These are phyloP conservation scores for Cephus cinctus DNA, from an alignment of 1,140 invertebrate genomes.

Conservation along the genomic window DNA sequence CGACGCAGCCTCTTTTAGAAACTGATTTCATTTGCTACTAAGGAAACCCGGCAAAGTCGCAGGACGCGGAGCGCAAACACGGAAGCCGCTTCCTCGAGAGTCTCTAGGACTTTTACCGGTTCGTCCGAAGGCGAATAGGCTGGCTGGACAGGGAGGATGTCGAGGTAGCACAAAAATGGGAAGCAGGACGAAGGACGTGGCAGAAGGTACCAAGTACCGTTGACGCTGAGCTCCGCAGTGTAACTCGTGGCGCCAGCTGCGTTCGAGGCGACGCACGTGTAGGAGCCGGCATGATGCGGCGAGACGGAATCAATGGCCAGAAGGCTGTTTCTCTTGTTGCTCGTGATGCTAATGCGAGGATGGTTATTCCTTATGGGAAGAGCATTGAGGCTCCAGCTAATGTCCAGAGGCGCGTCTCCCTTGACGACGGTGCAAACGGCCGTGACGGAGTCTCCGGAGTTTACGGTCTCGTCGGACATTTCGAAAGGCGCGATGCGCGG, in stretches of 20 bases:
- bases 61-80: conserved; percentile 55
- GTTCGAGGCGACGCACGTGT: conserved; percentile 77
- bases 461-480: conserved; percentile 62
- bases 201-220: conserved; percentile 60
- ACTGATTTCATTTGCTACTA: not conserved
- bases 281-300: conserved; percentile 70
- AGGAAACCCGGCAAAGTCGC: not conserved
- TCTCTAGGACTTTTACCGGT: conserved; percentile 60
- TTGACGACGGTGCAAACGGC: conserved; percentile 67
- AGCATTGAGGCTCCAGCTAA: conserved; percentile 68
- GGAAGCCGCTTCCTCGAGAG: conserved; percentile 58
- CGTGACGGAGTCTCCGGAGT: conserved; percentile 64
- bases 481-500: conserved; percentile 58
- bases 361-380: conserved; percentile 47
- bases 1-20: conserved; percentile 3
- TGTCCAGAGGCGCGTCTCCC: conserved; percentile 69
- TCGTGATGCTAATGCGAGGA: conserved; percentile 48
- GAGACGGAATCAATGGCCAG: conserved; percentile 67
- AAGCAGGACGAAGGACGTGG: conserved; percentile 54
- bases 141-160: too few species aligned
- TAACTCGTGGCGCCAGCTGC: conserved; percentile 65
- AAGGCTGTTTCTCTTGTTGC: conserved; percentile 50
- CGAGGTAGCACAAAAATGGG: too few species aligned
- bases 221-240: conserved; percentile 68
- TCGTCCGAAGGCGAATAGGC: conserved; percentile 52